These are phyloP conservation scores for Melieria crassipennis DNA, from an alignment of 2,888 invertebrate genomes.

Conservation along the genomic window DNA sequence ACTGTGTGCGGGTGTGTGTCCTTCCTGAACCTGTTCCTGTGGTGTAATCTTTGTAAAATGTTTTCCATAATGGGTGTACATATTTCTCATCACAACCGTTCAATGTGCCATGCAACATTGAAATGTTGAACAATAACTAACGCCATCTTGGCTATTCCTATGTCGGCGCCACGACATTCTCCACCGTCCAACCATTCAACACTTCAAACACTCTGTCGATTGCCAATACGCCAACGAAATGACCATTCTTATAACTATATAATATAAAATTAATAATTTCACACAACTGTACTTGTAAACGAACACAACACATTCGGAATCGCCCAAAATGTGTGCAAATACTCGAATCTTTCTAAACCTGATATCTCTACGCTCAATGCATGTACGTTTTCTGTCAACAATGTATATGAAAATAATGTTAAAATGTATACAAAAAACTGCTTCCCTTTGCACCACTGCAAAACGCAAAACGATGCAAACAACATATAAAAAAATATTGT, in stretches of 20 bases:
- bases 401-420: conserved; percentile 3
- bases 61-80: too few relatives aligned
- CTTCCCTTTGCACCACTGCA: too few relatives aligned
- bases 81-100: too few relatives aligned
- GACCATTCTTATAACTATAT: conserved; percentile 38
- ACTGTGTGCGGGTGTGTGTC: too few relatives aligned
- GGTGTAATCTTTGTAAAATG: too few relatives aligned
- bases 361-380: not conserved
- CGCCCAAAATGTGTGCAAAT: too few relatives aligned
- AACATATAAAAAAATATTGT: too few relatives aligned
- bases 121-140: not conserved
- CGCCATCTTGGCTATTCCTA: conserved; percentile 25
- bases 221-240: conserved; percentile 39
- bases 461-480: too few relatives aligned
- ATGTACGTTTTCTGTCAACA: conserved; percentile 8
- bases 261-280: conserved; percentile 36
- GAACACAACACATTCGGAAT: conserved; percentile 1
- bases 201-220: conserved; percentile 32
- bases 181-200: conserved; percentile 15
- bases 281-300: conserved; percentile 4
- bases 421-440: not conserved
- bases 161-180: conserved; percentile 24
- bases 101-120: too few relatives aligned
- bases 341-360: too few relatives aligned
- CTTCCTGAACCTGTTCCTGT: too few relatives aligned